Evolutionary conservation across 2,888 invertebrate genomes (phyloP).

Genomic region (Phymatocera aterrima): DNA sequence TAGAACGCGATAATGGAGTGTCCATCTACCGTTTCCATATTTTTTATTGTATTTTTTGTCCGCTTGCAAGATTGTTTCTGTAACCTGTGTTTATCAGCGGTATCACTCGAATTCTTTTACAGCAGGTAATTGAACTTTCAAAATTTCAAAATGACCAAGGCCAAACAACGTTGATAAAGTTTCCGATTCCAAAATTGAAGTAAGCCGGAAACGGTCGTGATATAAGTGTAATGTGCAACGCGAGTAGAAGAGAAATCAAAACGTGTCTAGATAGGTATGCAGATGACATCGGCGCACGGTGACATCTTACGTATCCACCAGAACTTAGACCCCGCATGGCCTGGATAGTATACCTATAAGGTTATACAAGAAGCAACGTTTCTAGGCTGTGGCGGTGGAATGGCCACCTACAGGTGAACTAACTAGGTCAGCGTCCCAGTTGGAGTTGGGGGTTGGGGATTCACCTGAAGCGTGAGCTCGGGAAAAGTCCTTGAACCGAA

Average conservation of each 20-base stretch:
- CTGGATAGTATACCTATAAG: slow-evolving; percentile 7
- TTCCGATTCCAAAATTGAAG: background rate
- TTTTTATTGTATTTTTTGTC: too few species aligned
- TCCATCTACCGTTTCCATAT: too few species aligned
- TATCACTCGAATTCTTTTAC: too few species aligned
- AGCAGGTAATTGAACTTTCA: background rate
- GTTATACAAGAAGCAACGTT: slow-evolving; percentile 37
- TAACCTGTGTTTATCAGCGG: too few species aligned
- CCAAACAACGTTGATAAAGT: background rate
- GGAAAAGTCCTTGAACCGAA: slow-evolving; percentile 48
- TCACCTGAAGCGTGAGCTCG: slow-evolving; percentile 45
- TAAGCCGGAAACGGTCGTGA: background rate
- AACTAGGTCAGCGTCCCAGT: slow-evolving; percentile 68
- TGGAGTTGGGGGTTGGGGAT: slow-evolving; percentile 50
- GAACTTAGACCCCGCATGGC: slow-evolving; percentile 13
- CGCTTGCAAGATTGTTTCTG: too few species aligned
- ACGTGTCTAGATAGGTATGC: background rate
- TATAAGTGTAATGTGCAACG: too few species aligned
- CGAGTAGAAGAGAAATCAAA: too few species aligned
- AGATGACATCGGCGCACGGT: background rate
- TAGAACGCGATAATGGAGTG: too few species aligned
- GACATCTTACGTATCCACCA: background rate
- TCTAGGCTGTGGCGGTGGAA: slow-evolving; percentile 42
- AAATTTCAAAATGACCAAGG: too few species aligned
- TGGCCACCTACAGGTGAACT: slow-evolving; percentile 64